These are phyloP conservation scores for Dasysyrphus tricinctus DNA, from an alignment of 2,888 invertebrate species.

Conservation along the genomic window DNA sequence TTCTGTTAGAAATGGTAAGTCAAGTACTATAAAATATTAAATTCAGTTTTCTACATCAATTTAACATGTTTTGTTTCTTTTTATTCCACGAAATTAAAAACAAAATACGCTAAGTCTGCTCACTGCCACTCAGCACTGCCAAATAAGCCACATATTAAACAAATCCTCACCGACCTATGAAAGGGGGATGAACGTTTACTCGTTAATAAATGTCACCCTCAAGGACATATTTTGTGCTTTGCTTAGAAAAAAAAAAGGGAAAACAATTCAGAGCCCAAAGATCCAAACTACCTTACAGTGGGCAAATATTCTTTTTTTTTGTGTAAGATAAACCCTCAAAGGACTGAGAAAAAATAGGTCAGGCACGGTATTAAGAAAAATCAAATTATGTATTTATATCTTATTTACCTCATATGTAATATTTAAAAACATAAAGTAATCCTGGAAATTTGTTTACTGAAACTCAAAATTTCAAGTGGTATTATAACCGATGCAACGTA, in stretches of 20 bases:
- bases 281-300: background rate
- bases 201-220: conserved; percentile 50
- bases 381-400: too few species aligned
- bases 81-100: conserved; percentile 47
- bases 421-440: too few species aligned
- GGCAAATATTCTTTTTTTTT: background rate
- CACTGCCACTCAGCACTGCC: conserved; percentile 57
- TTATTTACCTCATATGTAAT: too few species aligned
- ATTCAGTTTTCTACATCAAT: background rate
- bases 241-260: background rate
- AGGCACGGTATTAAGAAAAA: too few species aligned
- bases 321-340: background rate
- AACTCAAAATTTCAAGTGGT: too few species aligned
- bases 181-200: conserved; percentile 24
- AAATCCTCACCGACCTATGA: conserved; percentile 15
- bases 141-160: conserved; percentile 66
- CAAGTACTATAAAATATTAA: background rate
- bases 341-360: too few species aligned
- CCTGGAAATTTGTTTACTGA: too few species aligned
- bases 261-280: conserved; percentile 11
- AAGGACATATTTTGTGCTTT: conserved; percentile 39
- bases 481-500: too few species aligned
- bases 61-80: background rate
- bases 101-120: conserved; percentile 50
- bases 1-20: background rate